These are phyloP conservation scores for Andrena chrysosceles DNA, from an alignment of 2,888 invertebrate species.

Conservation along the genomic window DNA sequence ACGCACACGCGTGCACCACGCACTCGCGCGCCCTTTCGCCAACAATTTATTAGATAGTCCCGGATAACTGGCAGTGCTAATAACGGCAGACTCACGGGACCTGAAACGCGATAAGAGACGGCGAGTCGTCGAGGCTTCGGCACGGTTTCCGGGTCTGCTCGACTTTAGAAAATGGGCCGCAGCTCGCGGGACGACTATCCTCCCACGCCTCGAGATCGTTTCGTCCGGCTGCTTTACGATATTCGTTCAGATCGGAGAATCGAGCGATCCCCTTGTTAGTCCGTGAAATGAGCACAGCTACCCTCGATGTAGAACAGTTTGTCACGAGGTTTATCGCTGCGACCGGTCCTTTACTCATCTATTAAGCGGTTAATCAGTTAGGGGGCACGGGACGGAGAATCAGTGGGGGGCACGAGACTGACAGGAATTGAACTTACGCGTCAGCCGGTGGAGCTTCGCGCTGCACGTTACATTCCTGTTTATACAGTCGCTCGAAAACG, in stretches of 20 bases:
- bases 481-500: neutral
- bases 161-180: conserved; percentile 41
- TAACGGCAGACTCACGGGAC: conserved; percentile 71
- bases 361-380: neutral
- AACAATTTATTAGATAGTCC: conserved; percentile 83
- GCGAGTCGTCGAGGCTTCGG: conserved; percentile 10
- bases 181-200: conserved; percentile 51
- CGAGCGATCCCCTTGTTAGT: conserved; percentile 33
- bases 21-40: conserved; percentile 65
- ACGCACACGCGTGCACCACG: conserved; percentile 68
- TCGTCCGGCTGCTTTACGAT: conserved; percentile 55
- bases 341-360: neutral
- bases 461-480: neutral
- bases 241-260: conserved; percentile 51
- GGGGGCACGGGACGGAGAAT: no score
- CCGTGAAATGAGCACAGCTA: conserved; percentile 53
- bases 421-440: no score
- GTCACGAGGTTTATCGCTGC: conserved; percentile 34
- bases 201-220: conserved; percentile 55
- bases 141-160: conserved; percentile 68
- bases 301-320: conserved; percentile 22
- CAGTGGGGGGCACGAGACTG: no score
- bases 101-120: conserved; percentile 72
- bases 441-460: neutral
- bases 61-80: conserved; percentile 83